Conservation (phyloP, 2,888 invertebrate species). For the Papilio gigon region DNA sequence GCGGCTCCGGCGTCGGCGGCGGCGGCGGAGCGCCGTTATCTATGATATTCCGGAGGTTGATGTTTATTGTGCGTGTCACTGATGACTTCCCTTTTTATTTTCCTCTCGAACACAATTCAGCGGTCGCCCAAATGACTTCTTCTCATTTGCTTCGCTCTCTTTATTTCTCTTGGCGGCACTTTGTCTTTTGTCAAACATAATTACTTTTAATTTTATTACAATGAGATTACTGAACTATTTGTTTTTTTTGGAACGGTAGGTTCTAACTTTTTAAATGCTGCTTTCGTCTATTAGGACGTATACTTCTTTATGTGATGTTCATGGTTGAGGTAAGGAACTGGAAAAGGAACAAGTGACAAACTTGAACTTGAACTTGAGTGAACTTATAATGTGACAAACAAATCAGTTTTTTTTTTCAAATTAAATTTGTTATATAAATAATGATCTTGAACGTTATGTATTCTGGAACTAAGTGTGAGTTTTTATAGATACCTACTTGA, state of each 20-base stretch:
- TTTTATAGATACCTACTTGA: not conserved
- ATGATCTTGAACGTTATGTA: too few species aligned
- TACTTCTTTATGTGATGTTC: not conserved
- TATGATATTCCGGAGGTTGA: conserved; percentile 83
- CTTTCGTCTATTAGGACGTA: not conserved
- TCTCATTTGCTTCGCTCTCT: conserved; percentile 81
- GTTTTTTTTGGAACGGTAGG: conserved; percentile 3
- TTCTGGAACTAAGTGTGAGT: too few species aligned
- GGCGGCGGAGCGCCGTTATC: conserved; percentile 69
- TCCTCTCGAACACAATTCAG: conserved; percentile 82
- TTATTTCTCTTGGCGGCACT: conserved; percentile 81
- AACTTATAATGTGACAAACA: too few species aligned
- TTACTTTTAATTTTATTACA: conserved; percentile 58
- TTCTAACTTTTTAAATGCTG: too few species aligned
- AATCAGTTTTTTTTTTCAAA: too few species aligned
- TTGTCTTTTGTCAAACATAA: conserved; percentile 78
- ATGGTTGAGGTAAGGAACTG: too few species aligned
- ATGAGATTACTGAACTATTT: conserved; percentile 19
- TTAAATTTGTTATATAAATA: too few species aligned
- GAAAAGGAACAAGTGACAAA: too few species aligned
- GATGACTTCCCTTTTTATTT: conserved; percentile 82
- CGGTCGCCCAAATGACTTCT: conserved; percentile 79
- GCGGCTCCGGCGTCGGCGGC: conserved; percentile 55
- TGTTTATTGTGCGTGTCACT: conserved; percentile 83
- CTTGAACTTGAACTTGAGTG: too few species aligned